A percentile compares a stretch with the other conserved stretches of the same genome.
These are phyloP conservation scores for Cyprinella venusta DNA, from an alignment of 2,797 vertebrate genomes.

Conservation along the genomic window DNA sequence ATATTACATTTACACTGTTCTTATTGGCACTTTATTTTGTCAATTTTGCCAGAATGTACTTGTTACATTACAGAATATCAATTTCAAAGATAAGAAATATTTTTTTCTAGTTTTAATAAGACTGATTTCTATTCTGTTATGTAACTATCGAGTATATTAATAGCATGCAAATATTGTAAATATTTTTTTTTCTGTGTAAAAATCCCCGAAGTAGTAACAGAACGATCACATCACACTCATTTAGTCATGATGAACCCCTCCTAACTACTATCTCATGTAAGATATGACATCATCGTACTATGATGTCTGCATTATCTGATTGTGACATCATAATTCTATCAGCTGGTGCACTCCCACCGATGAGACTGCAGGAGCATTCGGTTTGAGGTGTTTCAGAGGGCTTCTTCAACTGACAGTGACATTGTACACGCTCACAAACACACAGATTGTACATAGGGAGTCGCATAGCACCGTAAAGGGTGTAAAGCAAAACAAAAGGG, in stretches of 20 bases:
- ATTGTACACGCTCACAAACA: conserved; percentile 65
- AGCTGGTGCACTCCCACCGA: conserved; percentile 10
- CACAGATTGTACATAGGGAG: conserved; percentile 57
- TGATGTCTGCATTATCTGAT: conserved; percentile 35
- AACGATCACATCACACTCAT: conserved; percentile 22
- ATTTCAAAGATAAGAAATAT: neutral
- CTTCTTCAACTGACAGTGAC: conserved; percentile 69
- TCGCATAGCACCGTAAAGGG: conserved; percentile 44
- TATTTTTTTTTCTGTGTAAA: conserved; percentile 17
- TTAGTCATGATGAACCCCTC: conserved; percentile 17
- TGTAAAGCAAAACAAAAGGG: conserved; percentile 69
- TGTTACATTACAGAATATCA: neutral
- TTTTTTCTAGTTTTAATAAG: neutral
- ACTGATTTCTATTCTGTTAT: neutral
- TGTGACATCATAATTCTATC: conserved; percentile 51
- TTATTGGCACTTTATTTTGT: neutral
- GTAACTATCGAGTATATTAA: conserved; percentile 30
- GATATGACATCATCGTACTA: conserved; percentile 39
- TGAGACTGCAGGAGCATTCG: conserved; percentile 34
- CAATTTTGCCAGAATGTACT: neutral
- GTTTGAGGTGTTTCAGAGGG: conserved; percentile 58
- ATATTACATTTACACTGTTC: neutral
- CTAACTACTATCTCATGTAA: conserved; percentile 24
- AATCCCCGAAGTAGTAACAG: conserved; percentile 21
- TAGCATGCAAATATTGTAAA: neutral